phyloP scores from a whole-genome alignment of 2,888 invertebrate genomes.

The Brachyptera putata region DNA sequence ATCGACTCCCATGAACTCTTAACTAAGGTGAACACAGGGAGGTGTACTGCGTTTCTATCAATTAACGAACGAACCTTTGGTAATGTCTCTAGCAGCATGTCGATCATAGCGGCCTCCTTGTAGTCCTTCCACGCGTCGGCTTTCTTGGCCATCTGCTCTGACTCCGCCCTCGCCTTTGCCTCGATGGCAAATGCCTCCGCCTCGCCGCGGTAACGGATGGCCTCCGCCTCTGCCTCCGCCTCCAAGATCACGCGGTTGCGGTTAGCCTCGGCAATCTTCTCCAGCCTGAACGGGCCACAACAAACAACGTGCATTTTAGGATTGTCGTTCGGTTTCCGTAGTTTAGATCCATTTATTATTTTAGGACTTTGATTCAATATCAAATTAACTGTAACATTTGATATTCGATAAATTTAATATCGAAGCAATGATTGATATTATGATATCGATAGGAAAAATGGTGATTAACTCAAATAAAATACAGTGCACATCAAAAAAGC shows the following conservation, averaged over 20 bases:
- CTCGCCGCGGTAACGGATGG: conserved; percentile 78
- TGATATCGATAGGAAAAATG: no score
- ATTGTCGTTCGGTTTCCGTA: background rate
- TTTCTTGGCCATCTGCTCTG: conserved; percentile 95
- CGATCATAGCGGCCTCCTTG: conserved; percentile 91
- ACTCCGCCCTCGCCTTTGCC: conserved; percentile 92
- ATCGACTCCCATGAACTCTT: no score
- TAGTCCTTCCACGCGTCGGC: conserved; percentile 97
- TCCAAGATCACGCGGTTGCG: conserved; percentile 83
- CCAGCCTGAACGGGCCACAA: conserved; percentile 57
- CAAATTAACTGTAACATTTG: no score
- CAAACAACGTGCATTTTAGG: no score
- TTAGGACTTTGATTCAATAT: no score
- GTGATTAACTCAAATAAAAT: no score
- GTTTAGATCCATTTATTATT: no score
- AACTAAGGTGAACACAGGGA: no score
- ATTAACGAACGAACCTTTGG: conserved; percentile 71
- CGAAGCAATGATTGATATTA: no score
- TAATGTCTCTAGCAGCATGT: conserved; percentile 92
- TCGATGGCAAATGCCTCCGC: conserved; percentile 91
- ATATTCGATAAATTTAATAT: no score
- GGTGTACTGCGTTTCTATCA: no score
- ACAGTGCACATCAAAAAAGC: no score
- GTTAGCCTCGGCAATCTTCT: conserved; percentile 93
- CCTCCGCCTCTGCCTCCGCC: conserved; percentile 93